Percentiles rank a stretch among this genome's conserved stretches.
These are phyloP conservation scores for Laodelphax striatellus DNA, from an alignment of 1,140 invertebrate genomes.

Conservation along the genomic window DNA sequence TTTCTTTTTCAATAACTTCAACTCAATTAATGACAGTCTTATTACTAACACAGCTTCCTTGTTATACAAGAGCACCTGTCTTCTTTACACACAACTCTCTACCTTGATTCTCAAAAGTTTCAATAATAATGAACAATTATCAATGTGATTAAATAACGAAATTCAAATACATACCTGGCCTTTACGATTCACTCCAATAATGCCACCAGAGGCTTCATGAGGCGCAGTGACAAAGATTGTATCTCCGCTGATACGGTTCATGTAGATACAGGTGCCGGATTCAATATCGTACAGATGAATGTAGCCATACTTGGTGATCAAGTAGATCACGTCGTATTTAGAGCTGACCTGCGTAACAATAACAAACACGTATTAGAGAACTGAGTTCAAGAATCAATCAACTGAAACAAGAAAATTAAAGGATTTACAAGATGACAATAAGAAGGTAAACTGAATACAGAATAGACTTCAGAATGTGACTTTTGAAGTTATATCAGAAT, in stretches of 20 bases:
- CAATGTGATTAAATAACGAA: too few relatives aligned
- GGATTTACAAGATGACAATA: too few relatives aligned
- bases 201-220: constrained; percentile 90
- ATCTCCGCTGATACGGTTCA: constrained; percentile 98
- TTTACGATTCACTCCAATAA: constrained; percentile 97
- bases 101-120: too few relatives aligned
- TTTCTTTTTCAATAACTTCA: too few relatives aligned
- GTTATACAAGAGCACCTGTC: not conserved
- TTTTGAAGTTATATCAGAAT: too few relatives aligned
- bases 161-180: constrained; percentile 49
- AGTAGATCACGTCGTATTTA: constrained; percentile 96
- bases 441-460: too few relatives aligned
- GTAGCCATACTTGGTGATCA: constrained; percentile 99
- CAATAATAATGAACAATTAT: too few relatives aligned
- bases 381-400: not conserved
- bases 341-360: constrained; percentile 48
- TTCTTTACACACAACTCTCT: too few relatives aligned
- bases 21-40: too few relatives aligned
- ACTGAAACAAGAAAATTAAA: not conserved
- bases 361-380: not conserved
- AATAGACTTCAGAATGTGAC: too few relatives aligned
- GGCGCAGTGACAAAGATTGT: constrained; percentile 99
- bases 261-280: constrained; percentile 96
- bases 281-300: constrained; percentile 99
- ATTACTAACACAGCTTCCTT: not conserved